Evolutionary conservation across 2,113 vertebrate species (phyloP).

Genomic region (Hymenochirus boettgeri): DNA sequence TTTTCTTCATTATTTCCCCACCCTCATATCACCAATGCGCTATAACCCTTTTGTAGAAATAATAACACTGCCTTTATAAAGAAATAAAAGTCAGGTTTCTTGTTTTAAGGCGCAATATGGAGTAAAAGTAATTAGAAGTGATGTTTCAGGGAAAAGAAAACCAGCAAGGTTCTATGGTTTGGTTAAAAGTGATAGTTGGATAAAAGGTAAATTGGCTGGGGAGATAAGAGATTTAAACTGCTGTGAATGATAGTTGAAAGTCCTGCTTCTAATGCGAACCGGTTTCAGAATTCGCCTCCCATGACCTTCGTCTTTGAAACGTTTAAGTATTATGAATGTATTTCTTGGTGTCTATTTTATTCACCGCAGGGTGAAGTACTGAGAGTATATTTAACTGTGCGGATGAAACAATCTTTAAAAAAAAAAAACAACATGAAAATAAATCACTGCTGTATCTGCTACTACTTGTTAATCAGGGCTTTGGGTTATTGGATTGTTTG

Average conservation of each 20-base stretch:
- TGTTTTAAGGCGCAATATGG: slow-evolving; percentile 17
- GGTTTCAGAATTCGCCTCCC: slow-evolving; percentile 3
- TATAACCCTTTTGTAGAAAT: slow-evolving; percentile 17
- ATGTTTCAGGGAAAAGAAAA: slow-evolving; percentile 4
- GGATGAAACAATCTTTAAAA: too few species aligned
- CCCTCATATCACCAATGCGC: slow-evolving; percentile 12
- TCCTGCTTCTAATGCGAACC: neutral
- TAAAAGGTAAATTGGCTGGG: slow-evolving; percentile 4
- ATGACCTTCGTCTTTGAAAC: slow-evolving; percentile 7
- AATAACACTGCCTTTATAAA: slow-evolving; percentile 15
- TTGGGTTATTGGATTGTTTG: too few species aligned
- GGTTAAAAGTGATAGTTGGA: slow-evolving; percentile 11
- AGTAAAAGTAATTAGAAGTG: slow-evolving; percentile 19
- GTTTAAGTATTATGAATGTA: neutral
- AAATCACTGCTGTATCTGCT: too few species aligned
- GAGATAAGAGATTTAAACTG: neutral
- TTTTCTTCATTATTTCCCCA: slow-evolving; percentile 17
- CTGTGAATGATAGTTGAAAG: slow-evolving; percentile 7
- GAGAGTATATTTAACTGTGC: too few species aligned
- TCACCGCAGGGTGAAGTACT: too few species aligned
- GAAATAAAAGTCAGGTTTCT: slow-evolving; percentile 30
- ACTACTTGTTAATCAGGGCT: too few species aligned
- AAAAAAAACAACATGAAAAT: too few species aligned
- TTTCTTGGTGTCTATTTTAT: neutral
- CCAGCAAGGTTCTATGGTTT: neutral